Base-by-base conservation (phyloP, 2,888 invertebrate species). In the Trachelus iudaicus region DNA sequence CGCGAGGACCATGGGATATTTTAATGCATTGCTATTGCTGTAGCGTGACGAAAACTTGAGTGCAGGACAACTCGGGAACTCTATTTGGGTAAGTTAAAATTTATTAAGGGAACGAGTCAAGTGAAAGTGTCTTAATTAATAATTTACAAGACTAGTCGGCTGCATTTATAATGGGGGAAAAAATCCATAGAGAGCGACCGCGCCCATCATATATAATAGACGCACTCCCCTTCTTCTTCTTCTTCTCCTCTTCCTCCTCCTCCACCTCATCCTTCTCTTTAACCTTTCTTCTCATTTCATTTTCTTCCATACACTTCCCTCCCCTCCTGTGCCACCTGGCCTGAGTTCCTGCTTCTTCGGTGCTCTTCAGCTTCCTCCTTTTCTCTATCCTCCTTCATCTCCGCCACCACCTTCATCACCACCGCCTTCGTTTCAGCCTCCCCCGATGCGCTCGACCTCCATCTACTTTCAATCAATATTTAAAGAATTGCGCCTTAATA, bases 401-500 rank as follows among this genome's bases (percentile, higher is more conserved):
- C 79, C 78, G 78, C 81, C 79, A 76, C 79, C 73, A 78, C 76
- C 73, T 13, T 4, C 80, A 80, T 81, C 82, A 81, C 79, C 77
- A 78, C 81, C 79, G 77, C 79, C 73, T 79, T 83, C 79, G 79
- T 84, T 83, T 76, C 84, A 83, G 82, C 85, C 34, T 37, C 34
- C 30, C 23, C 37, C 71, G 30, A 13, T 34, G 15, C 69, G 33
- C 34, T 31, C 73, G 40, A 15, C 40, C 40, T 40, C 40, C 34
- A n/a, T 69, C 85, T 85, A 87, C 87, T 87, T 88, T 88, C 88
- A 90, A 90, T 90, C 90, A 90, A 90, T 90, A 90, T 90, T 90
- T 90, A 89, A 90, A 90, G 90, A 90, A 90, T 90, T 90, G 90
- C 90, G 90, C 90, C 88, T 90, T 89, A 90, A 90, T 90, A 90